Conservation (phyloP, 2,113 vertebrate species). For the Phalacrocorax brasilianus region DNA sequence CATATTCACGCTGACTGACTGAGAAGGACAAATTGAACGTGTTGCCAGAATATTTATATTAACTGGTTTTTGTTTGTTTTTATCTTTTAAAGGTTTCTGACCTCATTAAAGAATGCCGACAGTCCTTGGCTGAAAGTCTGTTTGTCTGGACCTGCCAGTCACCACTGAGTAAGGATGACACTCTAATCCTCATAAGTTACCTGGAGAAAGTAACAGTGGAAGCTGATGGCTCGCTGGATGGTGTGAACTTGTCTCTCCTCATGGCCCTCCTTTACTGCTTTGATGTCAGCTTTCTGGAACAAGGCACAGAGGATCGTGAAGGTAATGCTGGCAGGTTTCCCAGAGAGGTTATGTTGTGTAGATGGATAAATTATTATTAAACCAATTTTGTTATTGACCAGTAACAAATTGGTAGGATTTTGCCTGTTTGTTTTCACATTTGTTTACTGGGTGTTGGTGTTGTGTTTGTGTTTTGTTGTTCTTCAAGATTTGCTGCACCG, state of each 20-base stretch:
- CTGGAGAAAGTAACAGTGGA: conserved; percentile 90
- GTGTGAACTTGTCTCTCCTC: conserved; percentile 88
- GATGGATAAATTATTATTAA: background rate
- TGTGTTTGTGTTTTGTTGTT: background rate
- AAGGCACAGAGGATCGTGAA: conserved; percentile 90
- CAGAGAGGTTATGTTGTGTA: background rate
- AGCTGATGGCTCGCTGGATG: conserved; percentile 89
- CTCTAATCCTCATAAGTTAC: conserved; percentile 88
- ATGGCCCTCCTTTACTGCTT: conserved; percentile 97
- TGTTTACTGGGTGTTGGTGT: background rate
- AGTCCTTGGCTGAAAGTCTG: conserved; percentile 90
- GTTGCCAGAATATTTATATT: background rate
- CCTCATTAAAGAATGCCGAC: conserved; percentile 91
- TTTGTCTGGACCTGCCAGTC: conserved; percentile 98
- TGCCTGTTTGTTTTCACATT: background rate
- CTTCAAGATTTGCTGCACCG: conserved; percentile 88
- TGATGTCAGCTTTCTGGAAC: conserved; percentile 92
- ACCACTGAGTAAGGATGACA: conserved; percentile 90
- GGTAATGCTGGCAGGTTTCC: conserved; percentile 71
- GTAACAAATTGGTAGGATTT: background rate
- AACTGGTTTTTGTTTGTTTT: background rate
- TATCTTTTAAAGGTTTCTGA: conserved; percentile 83
- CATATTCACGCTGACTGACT: background rate
- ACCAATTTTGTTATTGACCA: background rate
- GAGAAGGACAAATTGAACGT: background rate